Base-by-base conservation (phyloP, 1,140 invertebrate genomes). In the Globodera rostochiensis region DNA sequence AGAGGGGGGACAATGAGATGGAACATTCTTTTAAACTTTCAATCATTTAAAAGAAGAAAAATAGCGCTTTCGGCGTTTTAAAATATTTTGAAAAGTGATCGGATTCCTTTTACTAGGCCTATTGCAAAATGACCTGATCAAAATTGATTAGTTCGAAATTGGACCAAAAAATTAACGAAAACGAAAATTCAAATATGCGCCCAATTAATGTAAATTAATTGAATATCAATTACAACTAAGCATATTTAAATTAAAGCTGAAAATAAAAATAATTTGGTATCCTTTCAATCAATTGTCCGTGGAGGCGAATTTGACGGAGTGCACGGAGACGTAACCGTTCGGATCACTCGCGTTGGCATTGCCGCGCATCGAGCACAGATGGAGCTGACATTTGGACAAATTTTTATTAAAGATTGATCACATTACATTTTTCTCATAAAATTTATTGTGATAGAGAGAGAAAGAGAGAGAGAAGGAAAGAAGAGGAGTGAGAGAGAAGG, bases 321-420 rank as follows among this genome's bases (percentile, higher is more conserved):
- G 60, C 60, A 76, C 21, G 5, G 45, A 69, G 7, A 57, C 60
- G 21, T 77, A 77, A 25, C 69, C 69, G 60, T 64, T 69, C 69
- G 25, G 76, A 57, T 36, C 64, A 47, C 57, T 47, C 11, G 69
- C 47, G 57, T 69, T 57, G 21, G 64, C 21, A 77, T n/a, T 69
- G 64, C 36, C 69, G 47, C 47, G 57, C 69, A 47, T 77, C 60
- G 25, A 25, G 76, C 45, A 69, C 25, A 45, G 60, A n/a, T 77
- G 64, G 19, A 77, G 36, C 78, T 53, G 57, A 49, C 19, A 25
- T 50, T 8, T 45, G 53, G 47, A 64, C 25, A 66, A 25, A 45
- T 79, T 66, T n/a, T 36, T 1, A 25, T 6, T 50, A 45, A 79
- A 69, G 60, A 36, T 69, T 19, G 36, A 36, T 25, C 57, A 13